These are phyloP conservation scores for Dolichomitus sp. DNA, from an alignment of 2,888 invertebrate species.

Conservation along the genomic window DNA sequence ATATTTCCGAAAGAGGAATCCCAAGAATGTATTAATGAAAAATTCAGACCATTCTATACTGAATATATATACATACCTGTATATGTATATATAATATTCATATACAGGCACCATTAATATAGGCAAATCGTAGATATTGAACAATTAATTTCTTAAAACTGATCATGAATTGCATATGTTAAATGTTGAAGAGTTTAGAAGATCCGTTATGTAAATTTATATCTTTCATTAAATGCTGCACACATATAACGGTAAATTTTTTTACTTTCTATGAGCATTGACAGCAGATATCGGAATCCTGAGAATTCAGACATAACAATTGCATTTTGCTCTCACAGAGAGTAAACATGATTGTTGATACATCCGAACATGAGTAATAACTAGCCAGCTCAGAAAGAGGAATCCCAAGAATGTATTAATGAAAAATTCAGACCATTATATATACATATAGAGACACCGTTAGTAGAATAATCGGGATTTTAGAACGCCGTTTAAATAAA, in stretches of 20 bases:
- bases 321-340: neutral
- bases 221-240: no score
- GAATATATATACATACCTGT: no score
- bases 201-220: no score
- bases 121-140: slow-evolving; percentile 18
- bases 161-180: no score
- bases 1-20: neutral
- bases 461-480: neutral
- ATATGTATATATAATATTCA: neutral
- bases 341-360: neutral
- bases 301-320: neutral
- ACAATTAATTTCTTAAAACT: neutral
- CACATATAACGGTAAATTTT: neutral
- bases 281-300: neutral
- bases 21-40: neutral
- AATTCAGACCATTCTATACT: neutral
- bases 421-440: neutral
- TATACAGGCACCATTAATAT: slow-evolving; percentile 48
- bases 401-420: neutral
- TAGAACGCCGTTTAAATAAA: neutral
- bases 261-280: neutral
- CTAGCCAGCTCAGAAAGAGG: neutral
- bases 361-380: neutral
- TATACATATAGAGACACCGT: no score
- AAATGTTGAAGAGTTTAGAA: no score